Evolutionary conservation across 2,888 invertebrate genomes (phyloP), one percentile per base, ranked within the genome.

Genomic region (Hirtodrosophila duncani): DNA sequence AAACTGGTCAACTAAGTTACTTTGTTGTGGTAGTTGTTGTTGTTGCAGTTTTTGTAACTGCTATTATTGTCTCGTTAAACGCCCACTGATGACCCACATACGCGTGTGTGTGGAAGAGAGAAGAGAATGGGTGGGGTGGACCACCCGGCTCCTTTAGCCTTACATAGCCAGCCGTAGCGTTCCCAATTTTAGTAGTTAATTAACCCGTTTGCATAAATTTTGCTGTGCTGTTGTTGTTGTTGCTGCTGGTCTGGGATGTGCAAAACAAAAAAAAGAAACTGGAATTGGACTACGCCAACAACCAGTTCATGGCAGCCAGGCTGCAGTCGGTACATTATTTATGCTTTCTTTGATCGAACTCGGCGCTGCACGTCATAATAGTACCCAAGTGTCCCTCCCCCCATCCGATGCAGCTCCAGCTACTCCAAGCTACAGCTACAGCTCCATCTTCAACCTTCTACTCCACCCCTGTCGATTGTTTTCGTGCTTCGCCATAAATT

Each of bases 171-270:
- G 68, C 49, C 27, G n/a, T n/a, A 51, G 26, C 62, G 57, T 49
- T 67, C 57, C 61, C 64, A 69, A 72, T 65, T 80, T 75, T 57
- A 31, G 59, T 69, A 55, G 74, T 72, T 82, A 80, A 80, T 80
- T 80, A 80, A 80, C 81, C 80, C 78, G 81, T 82, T 80, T 80
- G 82, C 82, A 80, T 80, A 81, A 62, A 80, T 80, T 81, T 67
- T 29, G 59, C 44, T 16, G n/a, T n/a, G n/a, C n/a, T n/a, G n/a
- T n/a, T n/a, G n/a, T n/a, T n/a, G n/a, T n/a, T n/a, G n/a, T n/a
- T n/a, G n/a, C n/a, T n/a, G n/a, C n/a, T n/a, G n/a, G 6, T n/a
- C n/a, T n/a, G n/a, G n/a, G n/a, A n/a, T n/a, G n/a, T n/a, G n/a
- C n/a, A n/a, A n/a, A n/a, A n/a, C 20, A 20, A 20, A 3, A 20